Conservation (phyloP, 2,113 vertebrate genomes). For the Paramormyrops kingsleyae region DNA sequence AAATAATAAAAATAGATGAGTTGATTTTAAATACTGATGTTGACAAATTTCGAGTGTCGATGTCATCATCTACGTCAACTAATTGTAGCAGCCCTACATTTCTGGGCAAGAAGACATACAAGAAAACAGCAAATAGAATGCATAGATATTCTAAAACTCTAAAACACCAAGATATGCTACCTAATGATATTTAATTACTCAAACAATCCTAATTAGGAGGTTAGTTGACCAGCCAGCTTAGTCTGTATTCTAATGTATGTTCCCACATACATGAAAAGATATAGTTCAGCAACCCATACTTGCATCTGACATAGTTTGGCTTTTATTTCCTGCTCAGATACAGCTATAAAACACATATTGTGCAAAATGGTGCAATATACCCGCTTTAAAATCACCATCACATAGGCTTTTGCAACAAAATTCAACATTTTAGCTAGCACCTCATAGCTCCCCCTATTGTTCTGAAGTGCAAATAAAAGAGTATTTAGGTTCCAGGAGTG, state of each 20-base stretch:
- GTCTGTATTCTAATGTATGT: background rate
- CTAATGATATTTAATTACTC: background rate
- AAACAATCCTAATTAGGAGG: background rate
- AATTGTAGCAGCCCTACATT: background rate
- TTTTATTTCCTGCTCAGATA: background rate
- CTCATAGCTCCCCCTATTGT: slow-evolving; percentile 5
- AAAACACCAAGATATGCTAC: background rate
- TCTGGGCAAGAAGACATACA: background rate
- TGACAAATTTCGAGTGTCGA: too few relatives aligned
- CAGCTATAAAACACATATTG: background rate
- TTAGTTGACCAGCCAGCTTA: background rate
- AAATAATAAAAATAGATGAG: too few relatives aligned
- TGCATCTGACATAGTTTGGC: background rate
- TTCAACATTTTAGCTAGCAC: background rate
- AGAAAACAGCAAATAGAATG: too few relatives aligned
- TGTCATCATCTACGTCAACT: too few relatives aligned
- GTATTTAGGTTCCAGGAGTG: background rate
- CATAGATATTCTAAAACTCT: background rate
- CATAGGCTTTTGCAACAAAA: background rate
- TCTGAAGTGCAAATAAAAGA: background rate
- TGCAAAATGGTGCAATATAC: background rate
- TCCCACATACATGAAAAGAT: background rate
- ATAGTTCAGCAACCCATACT: background rate
- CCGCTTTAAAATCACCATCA: too few relatives aligned
- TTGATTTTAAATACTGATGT: too few relatives aligned